Evolutionary conservation across 1,140 invertebrate species (phyloP).

Genomic region (Drosophila ercepeae): DNA sequence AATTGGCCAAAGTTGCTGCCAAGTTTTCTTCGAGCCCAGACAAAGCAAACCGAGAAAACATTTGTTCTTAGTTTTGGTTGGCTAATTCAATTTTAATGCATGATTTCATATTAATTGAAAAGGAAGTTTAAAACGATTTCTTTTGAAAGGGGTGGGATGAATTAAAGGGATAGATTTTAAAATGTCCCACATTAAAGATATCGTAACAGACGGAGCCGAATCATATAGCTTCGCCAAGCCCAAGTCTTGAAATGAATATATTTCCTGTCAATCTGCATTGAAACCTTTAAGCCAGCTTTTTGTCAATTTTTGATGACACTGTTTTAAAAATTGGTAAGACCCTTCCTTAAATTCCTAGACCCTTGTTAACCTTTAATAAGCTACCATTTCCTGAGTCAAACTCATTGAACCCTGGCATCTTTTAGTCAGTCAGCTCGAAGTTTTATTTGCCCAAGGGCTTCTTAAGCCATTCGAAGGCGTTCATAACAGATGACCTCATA

Average conservation of each 20-base stretch:
- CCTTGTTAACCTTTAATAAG: conserved; percentile 4
- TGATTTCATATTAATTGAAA: conserved; percentile 84
- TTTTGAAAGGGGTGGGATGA: background rate
- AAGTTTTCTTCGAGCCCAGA: conserved; percentile 51
- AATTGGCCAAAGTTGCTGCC: conserved; percentile 76
- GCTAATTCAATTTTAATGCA: conserved; percentile 84
- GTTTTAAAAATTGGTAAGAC: background rate
- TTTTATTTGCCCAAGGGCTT: conserved; percentile 70
- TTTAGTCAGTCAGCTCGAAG: conserved; percentile 10
- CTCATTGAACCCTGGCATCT: conserved; percentile 30
- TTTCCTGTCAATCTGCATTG: no score
- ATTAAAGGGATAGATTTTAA: background rate
- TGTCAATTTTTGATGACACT: background rate
- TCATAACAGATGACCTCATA: conserved; percentile 81
- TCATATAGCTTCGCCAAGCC: no score
- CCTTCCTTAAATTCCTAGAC: background rate
- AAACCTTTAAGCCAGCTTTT: no score
- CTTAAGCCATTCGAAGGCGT: conserved; percentile 51
- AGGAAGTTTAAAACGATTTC: conserved; percentile 32
- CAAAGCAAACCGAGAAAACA: conserved; percentile 22
- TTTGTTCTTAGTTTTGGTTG: conserved; percentile 62
- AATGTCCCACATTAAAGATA: no score
- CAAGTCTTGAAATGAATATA: no score
- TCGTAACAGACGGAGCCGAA: no score
- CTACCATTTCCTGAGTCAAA: conserved; percentile 24